A percentile compares a stretch with the other conserved stretches of the same genome.
These are phyloP conservation scores for Halocynthia aurantium DNA, from an alignment of 23 tunicate species.

Conservation along the genomic window DNA sequence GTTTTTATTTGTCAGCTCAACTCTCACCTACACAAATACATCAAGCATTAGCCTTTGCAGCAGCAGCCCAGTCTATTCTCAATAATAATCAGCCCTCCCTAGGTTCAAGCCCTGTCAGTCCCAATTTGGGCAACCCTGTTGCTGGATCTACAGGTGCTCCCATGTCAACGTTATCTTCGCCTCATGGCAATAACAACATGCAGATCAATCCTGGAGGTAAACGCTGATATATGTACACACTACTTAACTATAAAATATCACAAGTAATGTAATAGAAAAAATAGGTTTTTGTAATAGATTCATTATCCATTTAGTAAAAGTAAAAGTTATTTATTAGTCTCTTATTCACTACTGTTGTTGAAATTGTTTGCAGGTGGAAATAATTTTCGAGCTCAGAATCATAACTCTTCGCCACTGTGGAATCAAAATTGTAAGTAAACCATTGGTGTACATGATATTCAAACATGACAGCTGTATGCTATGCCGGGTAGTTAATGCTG, in stretches of 20 bases:
- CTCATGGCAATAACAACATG: conserved; percentile 22
- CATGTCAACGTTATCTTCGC: conserved; percentile 24
- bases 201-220: conserved; percentile 2
- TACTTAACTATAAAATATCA: too few species aligned
- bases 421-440: conserved; percentile 21
- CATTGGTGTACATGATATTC: not conserved
- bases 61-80: conserved; percentile 77
- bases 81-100: conserved; percentile 18
- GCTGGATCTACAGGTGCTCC: conserved; percentile 30
- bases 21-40: conserved; percentile 47
- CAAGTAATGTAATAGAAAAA: too few species aligned
- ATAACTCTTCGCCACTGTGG: conserved; percentile 27
- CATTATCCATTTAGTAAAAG: too few species aligned
- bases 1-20: conserved; percentile 19
- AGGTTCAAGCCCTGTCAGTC: conserved; percentile 24
- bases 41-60: conserved; percentile 65
- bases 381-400: conserved; percentile 17
- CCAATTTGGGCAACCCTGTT: conserved; percentile 8
- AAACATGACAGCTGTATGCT: not conserved
- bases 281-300: too few species aligned
- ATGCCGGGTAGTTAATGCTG: not conserved
- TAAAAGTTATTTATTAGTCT: not conserved
- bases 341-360: not conserved
- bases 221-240: not conserved
- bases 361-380: not conserved